Evolutionary conservation across 2,888 invertebrate genomes (phyloP), one percentile per base, ranked within the genome.

Genomic region (Salticus scenicus): DNA sequence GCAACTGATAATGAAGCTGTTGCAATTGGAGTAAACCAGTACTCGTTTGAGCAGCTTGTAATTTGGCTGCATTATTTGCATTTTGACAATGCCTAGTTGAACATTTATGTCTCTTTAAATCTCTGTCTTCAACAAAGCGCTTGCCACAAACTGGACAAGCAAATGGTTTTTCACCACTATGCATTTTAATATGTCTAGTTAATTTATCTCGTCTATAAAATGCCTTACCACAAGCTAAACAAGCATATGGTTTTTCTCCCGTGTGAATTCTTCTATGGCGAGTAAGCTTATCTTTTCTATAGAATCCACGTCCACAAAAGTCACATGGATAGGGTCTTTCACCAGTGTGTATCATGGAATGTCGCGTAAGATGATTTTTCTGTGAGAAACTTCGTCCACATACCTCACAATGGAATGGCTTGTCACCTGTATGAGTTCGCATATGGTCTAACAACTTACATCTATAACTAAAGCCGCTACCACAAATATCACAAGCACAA

Each of bases 301-400:
- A 89, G 79, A 89, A 89, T 12, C 89, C 89, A 37, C 89, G 82
- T 1, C 89, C 89, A 87, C 89, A 89, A 51, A 89, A 88, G 76
- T 89, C 89, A 79, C 89, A 89, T 5, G 89, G 88, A 80, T 88
- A 89, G 17, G 89, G 89, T 28, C 89, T 66, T 79, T 89, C 89
- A 28, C 89, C 89, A 42, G 89, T 89, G 67, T 89, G 89, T 42
- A 89, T 89, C 89, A 89, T 89, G 75, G 88, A 88, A 81, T 89
- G 89, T 41, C 89, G 87, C 47, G 88, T 88, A 28, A 89, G 79
- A 80, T 89, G 89, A 78, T 89, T 89, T 87, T 89, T 89, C 83
- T 89, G 89, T 12, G 89, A 89, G 79, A 89, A 89, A 64, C 88
- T 88, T 27, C 88, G 78, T 12, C 89, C 89, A 83, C 89, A 89